Percentiles rank a stretch among this genome's conserved stretches.
Conservation (phyloP, 2,888 invertebrate genomes). For the Acrobasis suavella region DNA sequence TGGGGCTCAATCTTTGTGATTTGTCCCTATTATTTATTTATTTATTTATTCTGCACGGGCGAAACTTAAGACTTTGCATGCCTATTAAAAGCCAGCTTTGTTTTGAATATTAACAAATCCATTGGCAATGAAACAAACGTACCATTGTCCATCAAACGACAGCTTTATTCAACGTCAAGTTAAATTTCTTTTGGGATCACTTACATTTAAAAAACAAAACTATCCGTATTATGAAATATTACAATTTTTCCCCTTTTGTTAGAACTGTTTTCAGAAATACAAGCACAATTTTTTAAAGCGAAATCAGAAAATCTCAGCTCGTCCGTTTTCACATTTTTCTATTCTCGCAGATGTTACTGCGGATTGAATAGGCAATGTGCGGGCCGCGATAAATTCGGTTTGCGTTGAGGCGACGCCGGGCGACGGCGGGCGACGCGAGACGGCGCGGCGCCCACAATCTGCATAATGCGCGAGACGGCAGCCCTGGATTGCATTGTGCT, state of each 20-base stretch:
- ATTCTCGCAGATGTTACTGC: conserved; percentile 69
- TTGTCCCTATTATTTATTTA: too few species aligned
- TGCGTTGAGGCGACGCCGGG: conserved; percentile 38
- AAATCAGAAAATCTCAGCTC: conserved; percentile 40
- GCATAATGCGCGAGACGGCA: conserved; percentile 64
- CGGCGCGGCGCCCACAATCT: conserved; percentile 64
- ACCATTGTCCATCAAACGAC: too few species aligned
- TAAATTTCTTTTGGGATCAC: too few species aligned
- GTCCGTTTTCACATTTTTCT: conserved; percentile 46
- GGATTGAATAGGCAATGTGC: conserved; percentile 77
- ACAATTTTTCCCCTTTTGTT: neutral
- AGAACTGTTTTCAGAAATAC: neutral
- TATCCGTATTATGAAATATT: too few species aligned
- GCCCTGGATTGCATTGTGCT: conserved; percentile 25
- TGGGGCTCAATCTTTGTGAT: too few species aligned
- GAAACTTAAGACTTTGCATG: neutral
- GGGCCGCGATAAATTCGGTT: conserved; percentile 78
- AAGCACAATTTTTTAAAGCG: neutral
- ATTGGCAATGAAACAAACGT: too few species aligned
- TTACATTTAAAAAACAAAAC: too few species aligned
- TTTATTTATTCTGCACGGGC: too few species aligned
- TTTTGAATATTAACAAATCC: too few species aligned
- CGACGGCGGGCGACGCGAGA: conserved; percentile 46
- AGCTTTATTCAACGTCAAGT: too few species aligned
- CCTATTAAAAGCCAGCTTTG: too few species aligned